Evolutionary conservation across 1,140 invertebrate species (phyloP).

Genomic region (Pissodes strobi): DNA sequence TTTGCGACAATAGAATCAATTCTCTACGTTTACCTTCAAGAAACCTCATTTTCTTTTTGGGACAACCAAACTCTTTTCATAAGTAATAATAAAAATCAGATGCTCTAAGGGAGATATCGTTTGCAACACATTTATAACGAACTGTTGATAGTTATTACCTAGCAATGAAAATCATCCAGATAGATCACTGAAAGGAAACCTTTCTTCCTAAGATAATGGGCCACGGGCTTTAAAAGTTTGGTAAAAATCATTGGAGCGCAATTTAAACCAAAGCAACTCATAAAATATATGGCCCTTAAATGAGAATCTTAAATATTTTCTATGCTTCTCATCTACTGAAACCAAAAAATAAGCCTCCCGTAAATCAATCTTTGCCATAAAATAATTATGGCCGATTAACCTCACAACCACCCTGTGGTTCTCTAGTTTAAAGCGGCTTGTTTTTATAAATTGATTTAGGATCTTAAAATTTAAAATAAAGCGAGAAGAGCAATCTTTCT

Average conservation of each 20-base stretch:
- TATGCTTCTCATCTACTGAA: not conserved
- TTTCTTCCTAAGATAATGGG: slow-evolving; percentile 30
- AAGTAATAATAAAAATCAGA: slow-evolving; percentile 39
- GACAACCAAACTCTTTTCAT: slow-evolving; percentile 36
- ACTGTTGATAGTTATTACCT: slow-evolving; percentile 21
- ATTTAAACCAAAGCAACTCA: slow-evolving; percentile 29
- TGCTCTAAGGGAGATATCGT: slow-evolving; percentile 10
- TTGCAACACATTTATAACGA: not conserved
- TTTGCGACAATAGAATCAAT: not conserved
- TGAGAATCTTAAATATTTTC: slow-evolving; percentile 14
- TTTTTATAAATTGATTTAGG: slow-evolving; percentile 27
- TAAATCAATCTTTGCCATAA: slow-evolving; percentile 29
- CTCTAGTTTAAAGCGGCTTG: slow-evolving; percentile 38
- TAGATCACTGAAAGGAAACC: too few relatives aligned
- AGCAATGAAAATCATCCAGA: slow-evolving; percentile 44
- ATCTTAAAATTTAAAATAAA: slow-evolving; percentile 35
- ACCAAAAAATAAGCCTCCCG: slow-evolving; percentile 4
- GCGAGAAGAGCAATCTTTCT: slow-evolving; percentile 20
- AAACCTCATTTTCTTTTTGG: slow-evolving; percentile 33
- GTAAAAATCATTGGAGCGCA: slow-evolving; percentile 43
- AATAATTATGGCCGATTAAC: slow-evolving; percentile 2
- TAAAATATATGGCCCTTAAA: slow-evolving; percentile 12
- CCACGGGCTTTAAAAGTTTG: slow-evolving; percentile 37
- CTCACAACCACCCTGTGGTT: slow-evolving; percentile 19
- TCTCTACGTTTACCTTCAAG: slow-evolving; percentile 14